phyloP scores from a whole-genome alignment of 2,888 invertebrate genomes.

The Eupithecia pulchellata region DNA sequence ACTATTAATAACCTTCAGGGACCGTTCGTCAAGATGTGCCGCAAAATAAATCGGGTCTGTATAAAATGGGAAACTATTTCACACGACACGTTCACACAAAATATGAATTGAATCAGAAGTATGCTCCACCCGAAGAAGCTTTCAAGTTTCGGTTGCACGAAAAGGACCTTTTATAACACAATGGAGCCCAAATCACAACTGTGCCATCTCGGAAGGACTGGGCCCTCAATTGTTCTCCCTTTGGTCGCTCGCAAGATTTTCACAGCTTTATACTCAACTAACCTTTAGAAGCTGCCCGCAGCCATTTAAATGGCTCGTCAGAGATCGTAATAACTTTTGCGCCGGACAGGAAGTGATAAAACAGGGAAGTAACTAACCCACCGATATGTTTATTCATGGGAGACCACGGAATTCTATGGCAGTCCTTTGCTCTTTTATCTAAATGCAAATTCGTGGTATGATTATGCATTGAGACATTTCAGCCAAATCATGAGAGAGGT shows the following conservation, averaged over 20 bases:
- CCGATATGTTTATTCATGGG: conserved; percentile 37
- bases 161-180: conserved; percentile 57
- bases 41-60: conserved; percentile 15
- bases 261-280: conserved; percentile 56
- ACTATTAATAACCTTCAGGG: not conserved
- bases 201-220: conserved; percentile 56
- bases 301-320: conserved; percentile 62
- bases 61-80: conserved; percentile 22
- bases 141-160: conserved; percentile 55
- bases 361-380: conserved; percentile 45
- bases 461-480: conserved; percentile 42
- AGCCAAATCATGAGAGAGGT: conserved; percentile 30
- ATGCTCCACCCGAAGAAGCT: conserved; percentile 44
- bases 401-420: conserved; percentile 1
- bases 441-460: conserved; percentile 44
- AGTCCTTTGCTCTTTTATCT: conserved; percentile 41
- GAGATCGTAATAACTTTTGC: conserved; percentile 62
- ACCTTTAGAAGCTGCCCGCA: conserved; percentile 49
- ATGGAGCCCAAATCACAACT: conserved; percentile 61
- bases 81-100: conserved; percentile 21
- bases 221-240: conserved; percentile 56
- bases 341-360: conserved; percentile 46
- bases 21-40: conserved; percentile 2
- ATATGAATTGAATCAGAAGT: conserved; percentile 33
- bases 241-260: conserved; percentile 56